Conservation (phyloP, 37 sponge, comb jelly and placozoan genomes). For the Eunapius fragilis region DNA sequence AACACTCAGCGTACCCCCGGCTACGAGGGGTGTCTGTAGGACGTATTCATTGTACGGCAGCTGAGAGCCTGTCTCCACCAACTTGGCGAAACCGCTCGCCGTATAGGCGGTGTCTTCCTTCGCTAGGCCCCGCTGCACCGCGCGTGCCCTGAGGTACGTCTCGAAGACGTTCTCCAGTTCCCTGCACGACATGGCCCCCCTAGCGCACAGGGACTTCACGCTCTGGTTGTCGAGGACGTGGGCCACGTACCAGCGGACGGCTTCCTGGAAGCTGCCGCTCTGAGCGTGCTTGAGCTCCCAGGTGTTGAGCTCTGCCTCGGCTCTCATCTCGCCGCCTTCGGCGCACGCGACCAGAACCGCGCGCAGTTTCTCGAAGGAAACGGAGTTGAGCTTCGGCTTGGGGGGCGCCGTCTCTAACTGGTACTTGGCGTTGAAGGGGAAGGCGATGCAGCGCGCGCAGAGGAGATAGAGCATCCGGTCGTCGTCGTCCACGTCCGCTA, state of each 20-base stretch:
- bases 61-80: constrained; percentile 24
- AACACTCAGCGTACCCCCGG: background rate
- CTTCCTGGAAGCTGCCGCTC: background rate
- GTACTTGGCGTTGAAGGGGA: constrained; percentile 67
- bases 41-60: background rate
- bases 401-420: constrained; percentile 43
- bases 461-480: constrained; percentile 64
- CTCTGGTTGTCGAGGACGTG: constrained; percentile 15
- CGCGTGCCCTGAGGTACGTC: background rate
- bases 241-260: constrained; percentile 49
- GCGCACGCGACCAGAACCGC: background rate
- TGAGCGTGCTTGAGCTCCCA: constrained; percentile 30
- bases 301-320: background rate
- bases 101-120: constrained; percentile 5
- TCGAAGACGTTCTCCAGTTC: constrained; percentile 59
- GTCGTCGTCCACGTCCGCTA: background rate
- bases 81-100: constrained; percentile 41
- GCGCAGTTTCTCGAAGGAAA: background rate
- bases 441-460: constrained; percentile 83
- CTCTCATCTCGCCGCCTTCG: background rate
- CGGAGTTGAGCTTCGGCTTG: constrained; percentile 37
- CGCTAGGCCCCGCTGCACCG: background rate
- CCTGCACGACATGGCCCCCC: constrained; percentile 50
- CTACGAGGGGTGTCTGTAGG: background rate
- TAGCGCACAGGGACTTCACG: constrained; percentile 5